Base-by-base conservation (phyloP, 1,140 invertebrate genomes). In the Cydia pomonella region DNA sequence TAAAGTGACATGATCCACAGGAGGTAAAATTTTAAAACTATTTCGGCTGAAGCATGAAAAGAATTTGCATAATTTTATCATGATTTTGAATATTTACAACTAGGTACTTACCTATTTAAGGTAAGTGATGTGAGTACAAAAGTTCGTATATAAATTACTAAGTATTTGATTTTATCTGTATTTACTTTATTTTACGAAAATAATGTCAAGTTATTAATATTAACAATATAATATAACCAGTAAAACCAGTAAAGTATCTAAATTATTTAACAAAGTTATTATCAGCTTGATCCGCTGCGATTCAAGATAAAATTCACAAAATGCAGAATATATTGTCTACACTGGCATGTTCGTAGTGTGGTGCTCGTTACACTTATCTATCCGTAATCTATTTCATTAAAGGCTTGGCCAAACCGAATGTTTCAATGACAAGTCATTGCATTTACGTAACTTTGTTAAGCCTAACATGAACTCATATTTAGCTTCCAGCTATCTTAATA, bases 381-480 rank as follows among this genome's bases (percentile, higher is more conserved):
- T 16, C 0, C 7, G 50, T 53, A 53, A 53, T 53, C 50, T 53
- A n/a, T 21, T 53, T 53, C n/a, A 53, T 2, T 53, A 5, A 53
- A 53, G 50, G 50, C 50, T 53, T 53, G 50, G 50, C n/a, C 50
- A 16, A 53, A 53, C 50, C 4, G 9, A 53, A 53, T 53, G 50
- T 53, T 53, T 53, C 50, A 53, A 53, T 53, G 50, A 53, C n/a
- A 53, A 53, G n/a, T 53, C 50, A 53, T 9, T 3, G 13, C 18
- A 18, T 53, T 53, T 53, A 53, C 50, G n/a, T 53, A 53, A 53
- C 50, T 53, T 3, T 47, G 12, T 18, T 18, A 53, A 53, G 50
- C 5, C 50, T 66, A 66, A 66, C 21, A 33, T 66, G 63, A 66
- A 9, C 27, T 66, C 63, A 66, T 66, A 29, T 38, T n/a, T 66